A percentile compares a stretch with the other conserved stretches of the same genome.
phyloP scores from a whole-genome alignment of 2,797 vertebrate genomes.

The Dipus sagitta region DNA sequence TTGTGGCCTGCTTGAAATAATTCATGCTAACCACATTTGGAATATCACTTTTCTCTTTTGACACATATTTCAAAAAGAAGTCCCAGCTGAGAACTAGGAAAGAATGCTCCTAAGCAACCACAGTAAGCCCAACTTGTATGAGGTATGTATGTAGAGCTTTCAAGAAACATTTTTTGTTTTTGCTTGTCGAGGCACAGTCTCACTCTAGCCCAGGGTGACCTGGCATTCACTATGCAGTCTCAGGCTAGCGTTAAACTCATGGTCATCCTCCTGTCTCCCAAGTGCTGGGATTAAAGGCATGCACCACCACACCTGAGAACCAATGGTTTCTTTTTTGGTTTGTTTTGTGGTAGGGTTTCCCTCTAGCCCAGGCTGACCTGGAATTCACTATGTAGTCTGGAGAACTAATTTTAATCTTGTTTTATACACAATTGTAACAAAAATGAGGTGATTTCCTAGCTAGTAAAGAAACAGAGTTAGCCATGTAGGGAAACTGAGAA shows the following conservation, averaged over 20 bases:
- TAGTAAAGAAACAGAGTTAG: constrained; percentile 28
- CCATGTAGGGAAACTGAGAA: not conserved
- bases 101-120: not conserved
- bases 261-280: too few species aligned
- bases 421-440: constrained; percentile 13
- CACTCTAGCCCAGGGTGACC: too few species aligned
- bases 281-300: too few species aligned
- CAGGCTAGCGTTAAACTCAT: too few species aligned
- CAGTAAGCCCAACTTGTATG: not conserved
- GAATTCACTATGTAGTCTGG: too few species aligned
- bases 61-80: not conserved
- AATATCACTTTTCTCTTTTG: not conserved
- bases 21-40: not conserved
- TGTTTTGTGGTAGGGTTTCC: too few species aligned
- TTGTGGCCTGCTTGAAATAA: not conserved
- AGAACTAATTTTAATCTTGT: constrained; percentile 12
- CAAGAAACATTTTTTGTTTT: too few species aligned
- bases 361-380: too few species aligned
- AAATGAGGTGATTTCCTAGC: not conserved
- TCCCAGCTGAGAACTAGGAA: constrained; percentile 32
- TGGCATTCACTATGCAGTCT: too few species aligned
- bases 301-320: too few species aligned
- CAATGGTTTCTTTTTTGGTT: too few species aligned
- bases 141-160: not conserved
- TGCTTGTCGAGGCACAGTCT: too few species aligned